Conservation (phyloP, 1,140 invertebrate genomes). For the Drosophila arawakana region DNA sequence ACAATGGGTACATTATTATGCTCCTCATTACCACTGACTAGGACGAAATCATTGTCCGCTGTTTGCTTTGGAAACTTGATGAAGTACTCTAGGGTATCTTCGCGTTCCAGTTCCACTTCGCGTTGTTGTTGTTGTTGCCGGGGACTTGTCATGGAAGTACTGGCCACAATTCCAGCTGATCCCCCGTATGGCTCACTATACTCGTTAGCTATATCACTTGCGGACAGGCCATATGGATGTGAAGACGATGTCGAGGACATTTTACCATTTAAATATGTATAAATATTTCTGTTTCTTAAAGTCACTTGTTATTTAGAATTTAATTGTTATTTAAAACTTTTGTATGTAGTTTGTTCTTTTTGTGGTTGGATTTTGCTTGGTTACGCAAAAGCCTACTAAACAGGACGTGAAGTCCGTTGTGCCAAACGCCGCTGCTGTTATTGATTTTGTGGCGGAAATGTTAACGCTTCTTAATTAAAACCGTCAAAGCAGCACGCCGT, state of each 20-base stretch:
- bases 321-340: slow-evolving; percentile 14
- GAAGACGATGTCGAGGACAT: slow-evolving; percentile 54
- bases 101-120: slow-evolving; percentile 21
- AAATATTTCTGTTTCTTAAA: slow-evolving; percentile 13
- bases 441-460: slow-evolving; percentile 43
- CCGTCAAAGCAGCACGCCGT: slow-evolving; percentile 11
- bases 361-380: slow-evolving; percentile 15
- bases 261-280: slow-evolving; percentile 33
- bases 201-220: slow-evolving; percentile 45
- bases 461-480: slow-evolving; percentile 35
- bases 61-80: slow-evolving; percentile 87
- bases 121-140: slow-evolving; percentile 12
- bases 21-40: slow-evolving; percentile 85
- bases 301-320: slow-evolving; percentile 1
- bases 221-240: slow-evolving; percentile 52
- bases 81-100: slow-evolving; percentile 87
- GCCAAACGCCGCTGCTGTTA: slow-evolving; percentile 12
- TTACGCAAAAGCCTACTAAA: slow-evolving; percentile 67
- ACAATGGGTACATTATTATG: slow-evolving; percentile 89
- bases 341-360: slow-evolving; percentile 3
- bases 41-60: slow-evolving; percentile 85
- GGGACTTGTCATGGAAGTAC: slow-evolving; percentile 10
- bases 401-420: background rate
- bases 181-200: slow-evolving; percentile 33
- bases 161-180: slow-evolving; percentile 18